These are phyloP conservation scores for Morinoia aosen DNA, from an alignment of 2,888 invertebrate species.

Conservation along the genomic window DNA sequence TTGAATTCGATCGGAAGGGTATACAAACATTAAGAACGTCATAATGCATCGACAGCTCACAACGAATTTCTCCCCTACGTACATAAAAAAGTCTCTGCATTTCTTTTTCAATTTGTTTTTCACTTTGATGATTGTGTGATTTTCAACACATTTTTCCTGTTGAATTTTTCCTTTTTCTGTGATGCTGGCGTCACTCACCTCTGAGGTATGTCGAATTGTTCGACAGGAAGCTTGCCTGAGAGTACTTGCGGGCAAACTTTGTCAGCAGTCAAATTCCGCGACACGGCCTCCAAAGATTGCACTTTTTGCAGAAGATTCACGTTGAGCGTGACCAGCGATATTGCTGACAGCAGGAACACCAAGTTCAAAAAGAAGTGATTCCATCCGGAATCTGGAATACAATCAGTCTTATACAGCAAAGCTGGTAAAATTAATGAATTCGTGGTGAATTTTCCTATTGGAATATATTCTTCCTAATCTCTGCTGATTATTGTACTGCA, in stretches of 20 bases:
- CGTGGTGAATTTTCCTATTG: background rate
- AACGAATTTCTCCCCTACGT: background rate
- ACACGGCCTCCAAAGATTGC: background rate
- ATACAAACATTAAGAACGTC: too few relatives aligned
- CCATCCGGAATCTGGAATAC: background rate
- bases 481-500: too few relatives aligned
- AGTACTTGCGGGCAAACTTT: background rate
- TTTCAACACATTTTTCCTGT: background rate
- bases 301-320: slow-evolving; percentile 1
- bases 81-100: background rate
- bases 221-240: background rate
- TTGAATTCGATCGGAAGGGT: too few relatives aligned
- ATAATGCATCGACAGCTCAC: background rate
- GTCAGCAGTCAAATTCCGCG: background rate
- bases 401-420: background rate
- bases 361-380: background rate
- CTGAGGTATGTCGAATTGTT: background rate
- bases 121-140: background rate
- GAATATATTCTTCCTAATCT: background rate
- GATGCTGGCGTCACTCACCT: background rate
- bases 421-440: background rate
- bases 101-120: background rate
- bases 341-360: background rate
- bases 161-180: background rate
- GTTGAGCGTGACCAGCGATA: background rate